Evolutionary conservation across 2,888 invertebrate species (phyloP), one percentile per base, ranked within the genome.

Genomic region (Drosophila tanythrix): DNA sequence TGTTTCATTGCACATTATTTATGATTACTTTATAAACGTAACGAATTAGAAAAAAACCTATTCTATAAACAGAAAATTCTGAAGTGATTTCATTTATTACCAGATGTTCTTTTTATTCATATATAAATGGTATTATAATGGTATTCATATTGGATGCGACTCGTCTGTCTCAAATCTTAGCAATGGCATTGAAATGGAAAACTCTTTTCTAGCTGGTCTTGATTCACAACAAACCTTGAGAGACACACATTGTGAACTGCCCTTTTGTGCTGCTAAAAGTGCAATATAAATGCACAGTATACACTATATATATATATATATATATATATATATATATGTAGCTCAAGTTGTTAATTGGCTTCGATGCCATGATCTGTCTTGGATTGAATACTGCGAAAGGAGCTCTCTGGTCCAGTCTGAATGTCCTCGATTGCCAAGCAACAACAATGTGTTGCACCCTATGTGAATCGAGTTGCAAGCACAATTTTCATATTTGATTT

Each of bases 201-300:
- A 36, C 15, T 7, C 36, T 36, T 46, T 46, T 46, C 21, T 3
- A 21, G 43, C 38, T n/a, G 38, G 18, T 11, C 27, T 29, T 15
- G 55, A 36, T 18, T 36, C 27, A 13, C 11, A 27, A n/a, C 29
- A 15, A 8, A 11, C 21, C 18, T 56, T 38, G 36, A 38, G n/a
- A 7, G n/a, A 21, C 5, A 8, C 21, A 21, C 43, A 21, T 38
- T 29, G 21, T 29, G 6, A 18, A 10, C 10, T 18, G 15, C n/a
- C 15, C 35, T 27, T 38, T 21, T 53, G 48, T 15, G 13, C n/a
- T 35, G 33, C 36, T 40, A 50, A 59, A 63, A 38, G 51, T 65
- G 51, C 36, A 66, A 74, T 35, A 57, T 56, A 74, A 74, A 60
- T 65, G 66, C 60, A 52, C 52, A 27, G 0, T n/a, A n/a, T n/a